These are phyloP conservation scores for Catalaphyllia jardinei DNA, from an alignment of 64 coral and sea anemone genomes.

Conservation along the genomic window DNA sequence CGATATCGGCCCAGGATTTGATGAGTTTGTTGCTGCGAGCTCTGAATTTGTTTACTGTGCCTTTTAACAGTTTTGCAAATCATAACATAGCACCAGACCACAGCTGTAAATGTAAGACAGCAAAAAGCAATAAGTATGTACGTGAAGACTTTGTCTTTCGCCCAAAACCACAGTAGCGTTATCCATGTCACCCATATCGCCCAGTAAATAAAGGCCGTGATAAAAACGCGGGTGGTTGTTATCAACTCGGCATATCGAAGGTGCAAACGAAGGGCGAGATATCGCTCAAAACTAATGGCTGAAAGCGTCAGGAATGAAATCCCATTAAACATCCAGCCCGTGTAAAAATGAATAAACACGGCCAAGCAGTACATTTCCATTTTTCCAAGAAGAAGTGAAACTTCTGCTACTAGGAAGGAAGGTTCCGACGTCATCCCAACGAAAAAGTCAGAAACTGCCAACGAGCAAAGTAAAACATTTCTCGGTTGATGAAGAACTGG, in stretches of 20 bases:
- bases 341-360: conserved; percentile 60
- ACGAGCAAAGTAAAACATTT: conserved; percentile 54
- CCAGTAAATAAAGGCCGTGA: conserved; percentile 61
- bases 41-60: background rate
- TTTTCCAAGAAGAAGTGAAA: conserved; percentile 16
- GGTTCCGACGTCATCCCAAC: conserved; percentile 67
- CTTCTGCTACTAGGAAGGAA: conserved; percentile 30
- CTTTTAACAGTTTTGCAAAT: conserved; percentile 29
- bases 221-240: conserved; percentile 45
- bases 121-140: background rate
- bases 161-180: conserved; percentile 28
- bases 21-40: background rate
- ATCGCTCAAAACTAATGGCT: conserved; percentile 77
- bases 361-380: conserved; percentile 38
- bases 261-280: conserved; percentile 67
- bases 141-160: background rate
- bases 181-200: conserved; percentile 15
- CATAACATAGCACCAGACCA: background rate
- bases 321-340: conserved; percentile 66
- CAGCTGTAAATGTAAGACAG: background rate
- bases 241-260: conserved; percentile 69
- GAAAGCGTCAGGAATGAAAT: conserved; percentile 83
- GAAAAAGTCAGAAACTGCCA: conserved; percentile 77
- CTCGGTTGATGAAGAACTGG: conserved; percentile 54
- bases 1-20: background rate